Evolutionary conservation across 2,888 invertebrate genomes (phyloP), one percentile per base, ranked within the genome.

Genomic region (Melanophora roralis): DNA sequence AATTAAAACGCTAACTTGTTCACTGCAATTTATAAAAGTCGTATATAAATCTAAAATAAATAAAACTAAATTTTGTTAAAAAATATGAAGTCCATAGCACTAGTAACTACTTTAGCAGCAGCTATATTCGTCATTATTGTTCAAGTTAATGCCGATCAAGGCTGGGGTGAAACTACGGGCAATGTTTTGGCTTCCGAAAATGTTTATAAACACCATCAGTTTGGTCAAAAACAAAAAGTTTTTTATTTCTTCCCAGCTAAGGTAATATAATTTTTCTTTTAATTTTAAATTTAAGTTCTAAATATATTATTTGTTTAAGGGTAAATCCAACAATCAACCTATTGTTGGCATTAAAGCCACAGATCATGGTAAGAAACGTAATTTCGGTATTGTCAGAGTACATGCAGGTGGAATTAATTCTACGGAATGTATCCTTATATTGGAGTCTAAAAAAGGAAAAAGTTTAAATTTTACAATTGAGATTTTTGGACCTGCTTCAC

Each of bases 401-500:
- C n/a, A n/a, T n/a, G n/a, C n/a, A n/a, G n/a, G n/a, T n/a, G n/a
- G n/a, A n/a, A n/a, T n/a, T n/a, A n/a, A n/a, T n/a, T n/a, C n/a
- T n/a, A n/a, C n/a, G n/a, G n/a, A n/a, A n/a, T n/a, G n/a, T n/a
- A n/a, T n/a, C n/a, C n/a, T n/a, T n/a, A n/a, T n/a, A n/a, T 90
- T 92, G 78, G 90, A 89, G 78, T 91, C 92, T 1, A 82, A 88
- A 81, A 86, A 90, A 9, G 86, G 89, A 16, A 86, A 88, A 49
- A 87, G 89, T 19, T 88, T 92, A 76, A 89, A 91, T 72, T 89
- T 89, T 71, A 34, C 86, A 2, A 85, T 91, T 2, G 86, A 89
- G 60, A 78, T 91, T 27, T 91, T 86, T 83, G 89, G 88, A 34
- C 81, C 34, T 6, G 34, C 8, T 34, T 34, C 34, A 34, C 4